phyloP scores from a whole-genome alignment of 2,113 vertebrate species.

The human (Homo sapiens) region GRCh38 chr20:52435501-52436000 shows the following conservation, averaged over 20 bases:
- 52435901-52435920: neutral
- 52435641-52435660: neutral
- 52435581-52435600: neutral
- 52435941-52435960: neutral
- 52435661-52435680: neutral
- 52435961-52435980: accelerated
- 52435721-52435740: neutral
- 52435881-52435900: neutral
- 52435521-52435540: too few relatives aligned
- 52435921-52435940: neutral
- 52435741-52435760: neutral
- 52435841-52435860: neutral
- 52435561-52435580: neutral
- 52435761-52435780: neutral
- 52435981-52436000: neutral
- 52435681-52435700: neutral
- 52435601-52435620: neutral
- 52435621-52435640: neutral
- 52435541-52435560: neutral
- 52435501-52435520: too few relatives aligned
- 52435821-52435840: neutral
- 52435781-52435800: neutral
- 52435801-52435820: neutral
- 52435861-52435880: neutral
- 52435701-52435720: neutral